Base-by-base conservation (phyloP, 2,113 vertebrate species). In the Anhinga rufa region DNA sequence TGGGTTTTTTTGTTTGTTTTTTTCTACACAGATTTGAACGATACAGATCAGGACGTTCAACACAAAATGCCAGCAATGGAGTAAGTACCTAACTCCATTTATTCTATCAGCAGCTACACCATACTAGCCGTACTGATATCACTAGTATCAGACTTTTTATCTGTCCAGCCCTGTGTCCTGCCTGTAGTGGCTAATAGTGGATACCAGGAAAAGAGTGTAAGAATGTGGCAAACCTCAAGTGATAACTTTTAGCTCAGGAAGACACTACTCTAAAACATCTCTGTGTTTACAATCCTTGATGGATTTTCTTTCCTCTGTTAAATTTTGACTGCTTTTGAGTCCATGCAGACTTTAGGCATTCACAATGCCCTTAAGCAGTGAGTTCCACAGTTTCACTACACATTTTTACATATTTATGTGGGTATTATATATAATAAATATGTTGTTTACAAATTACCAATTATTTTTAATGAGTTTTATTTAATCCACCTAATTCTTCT, bases 31-130 rank as follows among this genome's bases (percentile, higher is more conserved):
- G 99, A 98, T 99, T 99, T 34, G 99, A 99, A 85, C 97, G 99
- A 77, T 99, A 99, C 93, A 97, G 99, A 70, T 98, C 99, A 0
- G 99, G 99, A 85, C 98, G 99, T 88, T 98, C 98, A 2, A 98
- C 98, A 87, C 99, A 99, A 95, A 99, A 97, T 14, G 93, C 98
- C 97, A 99, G 98, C 97, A 99, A 99, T 34, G 99, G 99, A 95
- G 99, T 99, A 98, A 99, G 99, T 98, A 81, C 84, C 69, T 44
- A 13, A 7, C 17, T 78, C 10, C 48, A 12, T 5, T 61, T 57
- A 7, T 54, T 32, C 0, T n/a, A 9, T 36, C 77, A 79, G 86
- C 52, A 90, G 51, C 62, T 65, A 8, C 55, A 34, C 46, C 55
- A 2, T 3, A 3, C 44, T 25, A 32, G 21, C 51, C 1, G 0